Percentiles rank a stretch among this genome's conserved stretches.
Conservation (phyloP, 1,140 invertebrate species). For the Monomorium pharaonis region DNA sequence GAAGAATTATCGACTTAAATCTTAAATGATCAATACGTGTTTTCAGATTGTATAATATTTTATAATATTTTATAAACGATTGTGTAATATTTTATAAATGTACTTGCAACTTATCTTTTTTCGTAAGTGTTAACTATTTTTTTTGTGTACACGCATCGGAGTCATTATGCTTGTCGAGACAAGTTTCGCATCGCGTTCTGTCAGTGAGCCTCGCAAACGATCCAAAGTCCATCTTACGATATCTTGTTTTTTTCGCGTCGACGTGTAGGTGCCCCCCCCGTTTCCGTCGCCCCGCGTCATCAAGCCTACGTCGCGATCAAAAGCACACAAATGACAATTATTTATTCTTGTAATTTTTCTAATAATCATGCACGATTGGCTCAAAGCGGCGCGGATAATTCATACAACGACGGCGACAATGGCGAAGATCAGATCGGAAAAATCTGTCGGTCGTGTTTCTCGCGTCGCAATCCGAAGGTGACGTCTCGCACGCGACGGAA, state of each 20-base stretch:
- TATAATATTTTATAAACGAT: not conserved
- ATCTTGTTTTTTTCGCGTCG: slow-evolving; percentile 22
- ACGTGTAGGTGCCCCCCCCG: too few species aligned
- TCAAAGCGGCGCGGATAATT: not conserved
- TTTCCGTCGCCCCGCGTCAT: slow-evolving; percentile 24
- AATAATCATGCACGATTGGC: not conserved
- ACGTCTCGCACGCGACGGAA: not conserved
- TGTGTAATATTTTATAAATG: not conserved
- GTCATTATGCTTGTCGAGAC: slow-evolving; percentile 40
- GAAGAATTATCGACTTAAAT: not conserved
- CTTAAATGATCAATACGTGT: not conserved
- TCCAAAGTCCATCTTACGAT: slow-evolving; percentile 19
- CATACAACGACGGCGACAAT: not conserved
- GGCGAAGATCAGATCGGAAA: slow-evolving; percentile 24
- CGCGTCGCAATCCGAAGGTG: not conserved
- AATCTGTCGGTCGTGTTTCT: slow-evolving; percentile 1
- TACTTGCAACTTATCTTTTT: not conserved
- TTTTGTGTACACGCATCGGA: slow-evolving; percentile 42
- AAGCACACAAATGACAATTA: not conserved
- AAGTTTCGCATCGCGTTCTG: slow-evolving; percentile 44
- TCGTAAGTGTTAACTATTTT: not conserved
- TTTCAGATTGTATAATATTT: too few species aligned
- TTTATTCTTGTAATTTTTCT: slow-evolving; percentile 30
- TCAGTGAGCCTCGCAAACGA: slow-evolving; percentile 31
- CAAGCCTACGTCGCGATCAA: not conserved